Evolutionary conservation across 2,888 invertebrate genomes (phyloP), one percentile per base, ranked within the genome.

Genomic region (Ormyrus nitidulus): DNA sequence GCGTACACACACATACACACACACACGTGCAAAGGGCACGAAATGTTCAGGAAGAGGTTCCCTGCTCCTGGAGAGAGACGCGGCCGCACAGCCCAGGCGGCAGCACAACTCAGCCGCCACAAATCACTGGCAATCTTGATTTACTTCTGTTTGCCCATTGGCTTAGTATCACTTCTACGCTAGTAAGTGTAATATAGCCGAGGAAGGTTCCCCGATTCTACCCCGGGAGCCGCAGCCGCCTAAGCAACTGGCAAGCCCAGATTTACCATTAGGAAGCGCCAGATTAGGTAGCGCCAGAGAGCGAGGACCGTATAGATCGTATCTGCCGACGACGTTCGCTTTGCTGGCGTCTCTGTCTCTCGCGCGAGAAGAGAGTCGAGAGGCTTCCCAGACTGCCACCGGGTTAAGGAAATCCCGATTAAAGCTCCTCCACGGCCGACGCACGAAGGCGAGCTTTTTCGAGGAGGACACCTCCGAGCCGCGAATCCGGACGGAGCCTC

Each of bases 41-140:
- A 70, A 70, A 70, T 70, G 34, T 70, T 58, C 58, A 58, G n/a
- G 53, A 53, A n/a, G 46, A 5, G 6, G 6, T 6, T 9, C 46
- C 10, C 4, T 11, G 62, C n/a, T 64, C 8, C 34, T 6, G 6
- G 9, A 44, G 46, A n/a, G 13, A 65, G 65, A 34, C 48, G 51
- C 5, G 61, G 44, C 34, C n/a, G 61, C 46, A 46, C 54, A 64
- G 48, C 46, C 46, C 46, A 65, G 19, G 54, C 13, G 62, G 54
- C 3, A 2, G 56, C 19, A n/a, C 80, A 84, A 86, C 85, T 87
- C 85, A 83, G 85, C 85, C 86, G 84, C 89, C 86, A 89, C 88
- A 89, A 90, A 90, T 89, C 89, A 89, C 87, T 84, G 84, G 86
- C 89, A 90, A 90, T 90, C 89, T 89, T 89, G 90, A 90, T 89